Evolutionary conservation across 53 echinoderm and acorn worm species (phyloP).

Genomic region (Pentamera pediparva): DNA sequence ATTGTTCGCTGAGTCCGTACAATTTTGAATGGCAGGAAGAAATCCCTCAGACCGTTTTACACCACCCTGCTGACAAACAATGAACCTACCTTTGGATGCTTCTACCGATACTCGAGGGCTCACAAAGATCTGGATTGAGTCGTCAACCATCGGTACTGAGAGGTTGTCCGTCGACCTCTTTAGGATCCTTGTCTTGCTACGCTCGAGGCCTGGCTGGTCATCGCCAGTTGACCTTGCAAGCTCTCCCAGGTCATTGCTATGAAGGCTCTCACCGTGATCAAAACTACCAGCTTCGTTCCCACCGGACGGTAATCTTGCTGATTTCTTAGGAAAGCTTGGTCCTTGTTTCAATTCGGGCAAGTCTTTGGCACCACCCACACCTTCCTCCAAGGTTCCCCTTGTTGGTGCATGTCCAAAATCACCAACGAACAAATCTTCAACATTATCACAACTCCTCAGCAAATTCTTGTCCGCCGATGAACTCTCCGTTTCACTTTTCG

Average conservation of each 20-base stretch:
- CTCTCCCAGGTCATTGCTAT: neutral
- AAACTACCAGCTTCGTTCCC: neutral
- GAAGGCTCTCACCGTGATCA: neutral
- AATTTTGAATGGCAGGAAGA: neutral
- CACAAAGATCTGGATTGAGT: conserved; percentile 70
- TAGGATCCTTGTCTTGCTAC: conserved; percentile 75
- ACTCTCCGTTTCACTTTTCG: too few species aligned
- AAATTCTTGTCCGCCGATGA: too few species aligned
- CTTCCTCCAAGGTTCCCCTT: neutral
- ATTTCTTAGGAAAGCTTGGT: neutral
- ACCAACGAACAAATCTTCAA: too few species aligned
- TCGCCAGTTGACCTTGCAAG: neutral
- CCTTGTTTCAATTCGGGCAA: neutral
- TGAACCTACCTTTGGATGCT: conserved; percentile 25
- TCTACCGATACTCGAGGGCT: conserved; percentile 46
- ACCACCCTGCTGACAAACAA: neutral
- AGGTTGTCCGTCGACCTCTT: conserved; percentile 70
- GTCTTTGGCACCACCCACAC: neutral
- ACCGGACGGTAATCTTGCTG: neutral
- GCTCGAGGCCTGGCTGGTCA: conserved; percentile 16
- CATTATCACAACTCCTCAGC: too few species aligned
- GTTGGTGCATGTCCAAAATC: too few species aligned
- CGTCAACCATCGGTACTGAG: conserved; percentile 69
- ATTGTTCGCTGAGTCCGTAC: too few species aligned
- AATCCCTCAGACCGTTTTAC: neutral